Evolutionary conservation across 2,888 invertebrate genomes (phyloP).

Genomic region (Acleris holmiana): DNA sequence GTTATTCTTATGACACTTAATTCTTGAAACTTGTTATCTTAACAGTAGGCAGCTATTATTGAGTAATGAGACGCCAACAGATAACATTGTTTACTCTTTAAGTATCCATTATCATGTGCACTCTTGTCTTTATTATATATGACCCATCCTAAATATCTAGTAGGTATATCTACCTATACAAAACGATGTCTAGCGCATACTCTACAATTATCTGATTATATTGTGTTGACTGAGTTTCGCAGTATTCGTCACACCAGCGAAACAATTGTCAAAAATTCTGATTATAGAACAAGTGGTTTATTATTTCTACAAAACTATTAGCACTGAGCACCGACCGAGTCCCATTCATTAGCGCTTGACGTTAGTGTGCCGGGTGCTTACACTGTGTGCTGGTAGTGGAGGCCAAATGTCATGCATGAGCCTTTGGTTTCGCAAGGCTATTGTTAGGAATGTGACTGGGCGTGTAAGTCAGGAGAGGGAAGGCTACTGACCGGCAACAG

Average conservation of each 20-base stretch:
- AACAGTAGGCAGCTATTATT: constrained; percentile 33
- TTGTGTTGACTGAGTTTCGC: neutral
- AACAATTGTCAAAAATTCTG: constrained; percentile 4
- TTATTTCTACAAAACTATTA: constrained; percentile 24
- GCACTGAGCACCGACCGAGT: constrained; percentile 21
- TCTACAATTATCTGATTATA: neutral
- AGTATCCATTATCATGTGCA: constrained; percentile 17
- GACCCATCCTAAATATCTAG: constrained; percentile 9
- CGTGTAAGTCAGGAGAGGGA: constrained; percentile 53
- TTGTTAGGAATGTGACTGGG: constrained; percentile 68
- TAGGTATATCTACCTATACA: too few species aligned
- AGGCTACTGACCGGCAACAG: constrained; percentile 77
- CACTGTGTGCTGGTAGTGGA: constrained; percentile 33
- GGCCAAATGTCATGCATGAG: constrained; percentile 55
- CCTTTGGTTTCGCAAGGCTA: constrained; percentile 71
- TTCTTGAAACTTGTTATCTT: constrained; percentile 32
- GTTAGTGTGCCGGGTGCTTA: constrained; percentile 29
- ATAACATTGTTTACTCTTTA: constrained; percentile 35
- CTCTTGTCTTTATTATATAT: neutral
- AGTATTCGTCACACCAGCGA: neutral
- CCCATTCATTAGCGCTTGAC: constrained; percentile 34
- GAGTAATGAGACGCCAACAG: constrained; percentile 34
- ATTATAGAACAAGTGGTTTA: constrained; percentile 5
- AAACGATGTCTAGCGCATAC: neutral
- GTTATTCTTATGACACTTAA: constrained; percentile 17